Evolutionary conservation across 2,888 invertebrate species (phyloP), one percentile per base, ranked within the genome.

Genomic region (Morpho helenor): DNA sequence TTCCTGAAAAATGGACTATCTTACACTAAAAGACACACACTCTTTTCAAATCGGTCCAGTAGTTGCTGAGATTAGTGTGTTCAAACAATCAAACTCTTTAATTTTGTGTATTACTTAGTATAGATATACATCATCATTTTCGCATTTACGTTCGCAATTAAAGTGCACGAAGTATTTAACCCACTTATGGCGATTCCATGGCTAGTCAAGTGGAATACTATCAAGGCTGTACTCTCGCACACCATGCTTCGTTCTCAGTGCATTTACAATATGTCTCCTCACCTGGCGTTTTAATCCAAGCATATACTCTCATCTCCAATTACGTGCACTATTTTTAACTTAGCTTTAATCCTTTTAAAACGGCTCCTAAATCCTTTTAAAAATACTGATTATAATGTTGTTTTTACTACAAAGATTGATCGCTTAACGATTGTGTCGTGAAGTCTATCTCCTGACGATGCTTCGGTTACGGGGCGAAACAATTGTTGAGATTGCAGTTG

Each of bases 191-290:
- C 47, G 61, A 52, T 62, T 60, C 57, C 55, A 52, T 41, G 56
- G 53, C 47, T 52, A 60, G 50, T 60, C 51, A 56, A 56, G 60
- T 61, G 63, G 57, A 63, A 63, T 56, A 58, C 56, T 62, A 56
- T 53, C 63, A 63, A 63, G 63, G 63, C 58, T 61, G 57, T 41
- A 51, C 50, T 45, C 23, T 57, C 46, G 53, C 53, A 45, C 52
- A 46, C 22, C 53, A 40, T 41, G 53, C 53, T 46, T 3, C 41
- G 22, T 52, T 10, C 60, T 42, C 56, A 56, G 52, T 59, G 60
- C 63, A 63, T 60, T 61, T 54, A 52, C 67, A 66, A 68, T 68
- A 62, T 67, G 68, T 66, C 64, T 62, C 60, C 61, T 59, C 68
- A 69, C 63, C 68, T 69, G 69, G 64, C 61, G 52, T 51, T 42